Conservation (phyloP, 53 echinoderm and acorn worm species). For the Zoroaster sp. region DNA sequence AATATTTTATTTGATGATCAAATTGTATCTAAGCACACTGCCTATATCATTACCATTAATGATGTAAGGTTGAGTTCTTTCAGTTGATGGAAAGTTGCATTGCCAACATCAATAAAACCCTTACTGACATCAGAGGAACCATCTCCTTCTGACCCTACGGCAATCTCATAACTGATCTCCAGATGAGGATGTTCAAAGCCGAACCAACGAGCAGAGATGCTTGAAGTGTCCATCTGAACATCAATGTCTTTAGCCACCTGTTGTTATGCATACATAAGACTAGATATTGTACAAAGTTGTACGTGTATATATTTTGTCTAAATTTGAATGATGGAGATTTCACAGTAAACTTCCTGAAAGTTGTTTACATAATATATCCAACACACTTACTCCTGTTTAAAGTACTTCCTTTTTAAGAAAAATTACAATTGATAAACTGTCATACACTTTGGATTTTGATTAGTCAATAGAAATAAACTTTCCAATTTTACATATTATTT, state of each 20-base stretch:
- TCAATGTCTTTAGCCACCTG: neutral
- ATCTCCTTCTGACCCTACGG: neutral
- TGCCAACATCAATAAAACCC: neutral
- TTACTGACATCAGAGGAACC: neutral
- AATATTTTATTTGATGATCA: neutral
- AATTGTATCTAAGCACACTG: too few relatives aligned
- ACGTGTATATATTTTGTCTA: neutral
- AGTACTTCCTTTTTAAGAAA: neutral
- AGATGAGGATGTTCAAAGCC: slow-evolving; percentile 33
- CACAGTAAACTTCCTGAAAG: too few relatives aligned
- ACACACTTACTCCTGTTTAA: neutral
- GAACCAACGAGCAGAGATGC: neutral
- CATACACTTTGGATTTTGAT: too few relatives aligned
- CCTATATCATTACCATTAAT: neutral
- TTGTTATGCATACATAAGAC: neutral
- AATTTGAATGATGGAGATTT: too few relatives aligned
- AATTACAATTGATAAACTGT: too few relatives aligned
- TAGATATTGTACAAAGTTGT: neutral
- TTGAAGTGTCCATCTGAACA: neutral
- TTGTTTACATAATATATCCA: neutral
- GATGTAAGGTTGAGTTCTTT: neutral
- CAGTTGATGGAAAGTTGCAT: neutral
- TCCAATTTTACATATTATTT: too few relatives aligned
- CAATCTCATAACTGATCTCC: slow-evolving; percentile 3
- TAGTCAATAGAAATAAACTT: too few relatives aligned